Percentiles rank a stretch among this genome's conserved stretches.
Conservation (phyloP, 2,113 vertebrate species). For the Mormyrus lacerda region DNA sequence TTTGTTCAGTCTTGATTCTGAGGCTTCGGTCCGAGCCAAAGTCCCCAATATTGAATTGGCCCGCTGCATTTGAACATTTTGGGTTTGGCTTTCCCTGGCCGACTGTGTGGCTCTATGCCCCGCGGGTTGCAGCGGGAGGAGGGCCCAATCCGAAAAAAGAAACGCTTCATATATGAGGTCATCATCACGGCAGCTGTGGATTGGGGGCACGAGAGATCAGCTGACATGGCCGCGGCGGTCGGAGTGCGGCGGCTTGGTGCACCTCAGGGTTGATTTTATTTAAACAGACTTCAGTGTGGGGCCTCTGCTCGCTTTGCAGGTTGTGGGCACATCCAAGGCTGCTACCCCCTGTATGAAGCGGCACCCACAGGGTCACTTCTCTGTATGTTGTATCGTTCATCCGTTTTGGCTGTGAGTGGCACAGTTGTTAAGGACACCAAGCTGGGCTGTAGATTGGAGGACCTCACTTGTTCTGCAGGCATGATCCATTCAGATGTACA, state of each 20-base stretch:
- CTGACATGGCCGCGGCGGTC: neutral
- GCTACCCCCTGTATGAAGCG: neutral
- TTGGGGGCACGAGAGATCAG: neutral
- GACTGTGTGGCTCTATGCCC: neutral
- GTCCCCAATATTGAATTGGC: neutral
- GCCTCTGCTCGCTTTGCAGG: neutral
- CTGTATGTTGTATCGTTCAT: neutral
- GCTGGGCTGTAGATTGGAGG: neutral
- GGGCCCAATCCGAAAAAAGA: neutral
- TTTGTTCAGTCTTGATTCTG: neutral
- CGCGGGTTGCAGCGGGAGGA: neutral
- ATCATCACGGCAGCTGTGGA: neutral
- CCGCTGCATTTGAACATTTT: neutral
- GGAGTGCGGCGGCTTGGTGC: neutral
- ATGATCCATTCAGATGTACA: neutral
- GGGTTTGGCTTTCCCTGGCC: neutral
- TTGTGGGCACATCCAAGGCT: neutral
- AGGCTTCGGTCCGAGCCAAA: neutral
- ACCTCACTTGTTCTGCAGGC: neutral
- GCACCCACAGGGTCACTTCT: neutral
- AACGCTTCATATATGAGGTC: neutral
- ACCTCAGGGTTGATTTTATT: neutral
- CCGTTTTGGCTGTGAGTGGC: neutral
- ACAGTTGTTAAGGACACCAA: neutral
- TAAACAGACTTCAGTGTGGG: neutral